Percentiles rank a stretch among this genome's conserved stretches.
Conservation (phyloP, 1,140 invertebrate species). For the Eueides isabella region DNA sequence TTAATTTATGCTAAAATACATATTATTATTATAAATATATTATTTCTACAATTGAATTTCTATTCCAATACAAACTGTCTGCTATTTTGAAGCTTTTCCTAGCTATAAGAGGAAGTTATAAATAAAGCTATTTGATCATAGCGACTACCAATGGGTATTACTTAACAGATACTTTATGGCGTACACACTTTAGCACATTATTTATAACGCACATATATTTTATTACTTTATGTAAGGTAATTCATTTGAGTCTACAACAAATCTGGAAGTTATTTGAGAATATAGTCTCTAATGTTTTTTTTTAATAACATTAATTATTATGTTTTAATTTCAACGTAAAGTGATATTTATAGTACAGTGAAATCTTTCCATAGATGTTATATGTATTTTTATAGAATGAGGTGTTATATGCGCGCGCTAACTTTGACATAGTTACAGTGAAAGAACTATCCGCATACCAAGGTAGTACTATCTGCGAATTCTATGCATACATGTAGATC, state of each 20-base stretch:
- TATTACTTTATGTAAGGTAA: neutral
- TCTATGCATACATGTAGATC: slow-evolving; percentile 63
- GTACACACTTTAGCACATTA: slow-evolving; percentile 8
- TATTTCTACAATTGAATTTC: neutral
- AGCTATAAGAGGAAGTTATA: slow-evolving; percentile 23
- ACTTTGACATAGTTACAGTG: neutral
- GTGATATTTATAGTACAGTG: no score
- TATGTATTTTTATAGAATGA: neutral
- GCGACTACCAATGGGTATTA: slow-evolving; percentile 21
- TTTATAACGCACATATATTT: slow-evolving; percentile 13
- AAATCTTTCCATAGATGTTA: no score
- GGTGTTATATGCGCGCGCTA: neutral
- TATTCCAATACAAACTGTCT: neutral
- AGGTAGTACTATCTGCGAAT: slow-evolving; percentile 42
- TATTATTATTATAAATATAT: neutral
- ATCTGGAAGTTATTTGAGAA: neutral
- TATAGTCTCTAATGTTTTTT: neutral
- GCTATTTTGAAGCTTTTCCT: slow-evolving; percentile 19
- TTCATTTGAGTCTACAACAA: neutral
- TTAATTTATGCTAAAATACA: no score
- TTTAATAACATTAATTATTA: neutral
- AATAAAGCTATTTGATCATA: slow-evolving; percentile 25
- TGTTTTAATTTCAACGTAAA: no score
- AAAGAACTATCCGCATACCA: slow-evolving; percentile 30
- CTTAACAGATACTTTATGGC: slow-evolving; percentile 25